Evolutionary conservation across 2,113 vertebrate genomes (phyloP).

Genomic region (Corydoras maculifer): DNA sequence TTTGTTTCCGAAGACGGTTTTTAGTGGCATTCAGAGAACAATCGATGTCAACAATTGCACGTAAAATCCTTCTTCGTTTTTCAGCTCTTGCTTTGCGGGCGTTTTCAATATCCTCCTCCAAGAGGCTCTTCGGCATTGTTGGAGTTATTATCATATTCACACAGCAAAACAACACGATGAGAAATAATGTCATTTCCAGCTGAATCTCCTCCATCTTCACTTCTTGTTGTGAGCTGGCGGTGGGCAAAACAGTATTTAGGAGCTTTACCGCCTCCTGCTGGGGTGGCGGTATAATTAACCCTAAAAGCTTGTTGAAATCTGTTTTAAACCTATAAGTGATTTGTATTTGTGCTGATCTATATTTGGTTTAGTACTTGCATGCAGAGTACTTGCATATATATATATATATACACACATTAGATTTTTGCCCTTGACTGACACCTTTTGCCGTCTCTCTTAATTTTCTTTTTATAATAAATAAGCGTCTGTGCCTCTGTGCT

Average conservation of each 20-base stretch:
- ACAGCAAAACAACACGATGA: background rate
- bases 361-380: no score
- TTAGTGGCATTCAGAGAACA: background rate
- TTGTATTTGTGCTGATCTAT: no score
- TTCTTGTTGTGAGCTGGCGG: background rate
- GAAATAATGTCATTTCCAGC: background rate
- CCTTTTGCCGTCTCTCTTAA: no score
- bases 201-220: background rate
- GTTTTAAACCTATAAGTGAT: no score
- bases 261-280: background rate
- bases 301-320: no score
- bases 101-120: background rate
- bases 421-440: no score
- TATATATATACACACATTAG: no score
- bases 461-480: no score
- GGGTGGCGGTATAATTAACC: background rate
- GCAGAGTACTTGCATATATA: no score
- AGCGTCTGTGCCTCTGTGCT: no score
- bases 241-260: background rate
- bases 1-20: background rate
- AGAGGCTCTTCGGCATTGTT: background rate
- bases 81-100: background rate
- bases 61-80: background rate
- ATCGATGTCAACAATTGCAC: conserved; percentile 1
- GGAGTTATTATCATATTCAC: background rate